These are phyloP conservation scores for Drosophila pectinifera DNA, from an alignment of 1,140 invertebrate species.

Conservation along the genomic window DNA sequence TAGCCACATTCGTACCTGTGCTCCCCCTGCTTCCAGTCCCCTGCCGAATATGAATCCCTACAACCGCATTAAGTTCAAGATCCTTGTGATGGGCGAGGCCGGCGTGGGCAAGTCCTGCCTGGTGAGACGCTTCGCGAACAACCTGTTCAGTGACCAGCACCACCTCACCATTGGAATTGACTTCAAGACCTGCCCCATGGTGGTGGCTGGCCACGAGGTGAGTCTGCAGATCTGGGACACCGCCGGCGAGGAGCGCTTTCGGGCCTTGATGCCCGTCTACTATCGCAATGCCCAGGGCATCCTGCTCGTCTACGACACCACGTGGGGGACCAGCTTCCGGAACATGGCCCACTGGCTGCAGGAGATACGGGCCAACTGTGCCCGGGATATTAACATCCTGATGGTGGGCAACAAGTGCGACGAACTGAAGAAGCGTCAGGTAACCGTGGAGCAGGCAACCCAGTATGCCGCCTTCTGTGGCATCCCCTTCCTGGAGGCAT, in stretches of 20 bases:
- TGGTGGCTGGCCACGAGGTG: constrained; percentile 27
- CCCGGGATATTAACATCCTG: constrained; percentile 1
- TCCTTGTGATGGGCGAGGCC: constrained; percentile 48
- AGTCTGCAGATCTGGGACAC: constrained; percentile 54
- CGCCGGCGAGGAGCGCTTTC: constrained; percentile 56
- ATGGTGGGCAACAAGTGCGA: constrained; percentile 62
- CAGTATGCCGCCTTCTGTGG: constrained; percentile 7
- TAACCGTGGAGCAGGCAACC: constrained; percentile 9
- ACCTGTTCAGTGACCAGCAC: constrained; percentile 19
- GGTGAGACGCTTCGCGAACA: constrained; percentile 26
- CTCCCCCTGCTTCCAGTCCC: too few species aligned
- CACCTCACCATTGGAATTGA: constrained; percentile 40
- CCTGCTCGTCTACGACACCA: constrained; percentile 49
- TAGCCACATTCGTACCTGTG: too few species aligned
- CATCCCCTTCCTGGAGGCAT: constrained; percentile 29
- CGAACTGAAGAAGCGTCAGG: constrained; percentile 8
- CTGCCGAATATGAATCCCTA: background rate
- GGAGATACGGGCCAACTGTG: constrained; percentile 16
- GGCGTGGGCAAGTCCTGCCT: constrained; percentile 52
- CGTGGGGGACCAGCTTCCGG: background rate
- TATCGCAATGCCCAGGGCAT: constrained; percentile 45
- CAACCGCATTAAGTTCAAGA: constrained; percentile 20
- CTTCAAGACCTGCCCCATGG: constrained; percentile 7
- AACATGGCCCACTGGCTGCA: constrained; percentile 36
- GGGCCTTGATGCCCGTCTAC: constrained; percentile 16